A percentile compares a stretch with the other conserved stretches of the same genome.
phyloP scores from a whole-genome alignment of 1,140 invertebrate species.

The Rhopalosiphum padi region DNA sequence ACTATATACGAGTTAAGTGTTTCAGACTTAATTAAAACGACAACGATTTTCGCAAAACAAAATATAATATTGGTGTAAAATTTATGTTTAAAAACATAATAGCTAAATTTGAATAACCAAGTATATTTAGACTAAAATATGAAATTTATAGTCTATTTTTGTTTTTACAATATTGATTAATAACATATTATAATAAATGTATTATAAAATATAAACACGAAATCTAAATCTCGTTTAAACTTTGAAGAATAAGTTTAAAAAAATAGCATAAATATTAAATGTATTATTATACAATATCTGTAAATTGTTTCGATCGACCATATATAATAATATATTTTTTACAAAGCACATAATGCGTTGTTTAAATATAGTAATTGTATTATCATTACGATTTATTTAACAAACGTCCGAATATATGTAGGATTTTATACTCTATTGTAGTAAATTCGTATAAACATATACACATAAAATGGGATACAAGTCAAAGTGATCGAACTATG shows the following conservation, averaged over 20 bases:
- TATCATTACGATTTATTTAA: not conserved
- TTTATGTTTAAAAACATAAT: not conserved
- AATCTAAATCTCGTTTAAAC: not conserved
- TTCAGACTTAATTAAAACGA: conserved; percentile 9
- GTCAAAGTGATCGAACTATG: not conserved
- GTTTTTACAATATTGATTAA: not conserved
- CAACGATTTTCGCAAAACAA: not conserved
- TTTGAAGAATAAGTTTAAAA: too few relatives aligned
- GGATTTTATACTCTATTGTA: too few relatives aligned
- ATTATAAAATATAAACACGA: not conserved
- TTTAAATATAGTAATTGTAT: too few relatives aligned
- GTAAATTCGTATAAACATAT: too few relatives aligned
- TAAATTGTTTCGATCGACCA: not conserved
- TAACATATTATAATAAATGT: not conserved
- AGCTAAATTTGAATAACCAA: not conserved
- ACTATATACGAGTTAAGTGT: not conserved
- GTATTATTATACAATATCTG: too few relatives aligned
- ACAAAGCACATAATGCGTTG: not conserved
- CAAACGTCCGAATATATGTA: not conserved
- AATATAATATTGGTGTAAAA: not conserved
- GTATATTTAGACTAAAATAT: not conserved
- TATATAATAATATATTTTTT: not conserved
- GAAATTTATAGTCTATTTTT: not conserved
- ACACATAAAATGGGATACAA: too few relatives aligned
- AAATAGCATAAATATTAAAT: too few relatives aligned